Evolutionary conservation across 2,888 invertebrate genomes (phyloP).

Genomic region (Agrochola lota): DNA sequence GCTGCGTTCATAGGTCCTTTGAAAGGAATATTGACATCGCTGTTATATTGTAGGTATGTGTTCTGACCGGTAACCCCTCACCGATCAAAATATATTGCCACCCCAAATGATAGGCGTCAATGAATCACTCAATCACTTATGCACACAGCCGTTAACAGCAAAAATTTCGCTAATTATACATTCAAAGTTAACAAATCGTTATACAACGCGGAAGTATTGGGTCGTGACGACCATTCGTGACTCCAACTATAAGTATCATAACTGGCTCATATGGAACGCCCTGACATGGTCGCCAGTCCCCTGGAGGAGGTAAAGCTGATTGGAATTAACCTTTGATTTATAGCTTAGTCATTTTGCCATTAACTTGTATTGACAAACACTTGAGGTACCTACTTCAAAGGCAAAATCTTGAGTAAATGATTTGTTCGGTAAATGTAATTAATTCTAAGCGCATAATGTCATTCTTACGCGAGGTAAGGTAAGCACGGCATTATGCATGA

Average conservation of each 20-base stretch:
- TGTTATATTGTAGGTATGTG: not conserved
- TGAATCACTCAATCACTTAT: slow-evolving; percentile 35
- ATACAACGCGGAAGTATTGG: slow-evolving; percentile 65
- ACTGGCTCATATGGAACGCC: slow-evolving; percentile 32
- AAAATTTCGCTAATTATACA: slow-evolving; percentile 67
- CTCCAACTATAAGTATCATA: slow-evolving; percentile 37
- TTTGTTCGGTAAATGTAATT: slow-evolving; percentile 35
- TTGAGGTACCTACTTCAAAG: not conserved
- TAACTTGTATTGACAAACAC: not conserved
- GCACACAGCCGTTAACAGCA: slow-evolving; percentile 32
- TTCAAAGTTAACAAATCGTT: slow-evolving; percentile 62
- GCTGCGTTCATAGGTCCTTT: not conserved
- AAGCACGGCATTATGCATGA: slow-evolving; percentile 32
- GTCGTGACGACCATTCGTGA: slow-evolving; percentile 65
- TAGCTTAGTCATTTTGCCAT: not conserved
- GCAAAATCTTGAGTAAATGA: slow-evolving; percentile 29
- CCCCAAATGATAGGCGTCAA: slow-evolving; percentile 8
- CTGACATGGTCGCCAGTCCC: slow-evolving; percentile 43
- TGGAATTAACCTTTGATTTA: slow-evolving; percentile 37
- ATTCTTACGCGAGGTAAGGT: slow-evolving; percentile 22
- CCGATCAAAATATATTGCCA: not conserved
- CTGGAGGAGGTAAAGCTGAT: slow-evolving; percentile 29
- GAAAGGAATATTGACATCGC: not conserved
- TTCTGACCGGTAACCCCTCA: not conserved
- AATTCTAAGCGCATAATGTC: slow-evolving; percentile 46